Base-by-base conservation (phyloP, 1,140 invertebrate species). In the Drosophila tristis region DNA sequence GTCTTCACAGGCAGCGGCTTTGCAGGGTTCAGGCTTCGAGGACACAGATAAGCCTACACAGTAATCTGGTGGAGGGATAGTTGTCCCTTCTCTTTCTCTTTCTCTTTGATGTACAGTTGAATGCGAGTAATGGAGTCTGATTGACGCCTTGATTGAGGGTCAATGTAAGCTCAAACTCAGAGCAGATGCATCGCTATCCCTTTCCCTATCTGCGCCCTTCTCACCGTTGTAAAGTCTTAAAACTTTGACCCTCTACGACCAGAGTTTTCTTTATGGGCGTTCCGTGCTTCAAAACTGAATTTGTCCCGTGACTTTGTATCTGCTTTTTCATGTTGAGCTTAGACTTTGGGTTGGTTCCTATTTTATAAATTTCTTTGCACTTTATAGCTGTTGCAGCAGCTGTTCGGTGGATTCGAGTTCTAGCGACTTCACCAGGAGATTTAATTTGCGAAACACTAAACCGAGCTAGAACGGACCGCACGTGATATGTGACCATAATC, bases 181-280 rank as follows among this genome's bases (percentile, higher is more conserved):
- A 15, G 9, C 35, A 25, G 50, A 1, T 47, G 4, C 7, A 35
- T 11, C 23, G 16, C 16, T 48, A n/a, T n/a, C n/a, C 42, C 23
- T 35, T 20, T 20, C 20, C 20, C 0, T 20, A 20, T 2, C 20
- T 20, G 20, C 20, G 20, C 20, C 2, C 20, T 20, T 20, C 20
- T 60, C 56, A 89, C 84, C 84, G 64, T 66, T 76, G 66, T 25
- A 65, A 45, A 4, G 57, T 61, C 58, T 68, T 63, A 23, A 51
- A 57, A 4, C 67, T 20, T 15, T 48, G 55, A 13, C 31, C 25
- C 9, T 53, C 25, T 43, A 42, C 35, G 7, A 13, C 23, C 16
- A 16, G 2, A 4, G 16, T 35, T 0, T 45, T 20, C 15, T 60
- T 70, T 7, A 26, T 50, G 35, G 59, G 59, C 47, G 45, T 47